Base-by-base conservation (phyloP, 2,888 invertebrate genomes). In the Noctuana brunneofusca region DNA sequence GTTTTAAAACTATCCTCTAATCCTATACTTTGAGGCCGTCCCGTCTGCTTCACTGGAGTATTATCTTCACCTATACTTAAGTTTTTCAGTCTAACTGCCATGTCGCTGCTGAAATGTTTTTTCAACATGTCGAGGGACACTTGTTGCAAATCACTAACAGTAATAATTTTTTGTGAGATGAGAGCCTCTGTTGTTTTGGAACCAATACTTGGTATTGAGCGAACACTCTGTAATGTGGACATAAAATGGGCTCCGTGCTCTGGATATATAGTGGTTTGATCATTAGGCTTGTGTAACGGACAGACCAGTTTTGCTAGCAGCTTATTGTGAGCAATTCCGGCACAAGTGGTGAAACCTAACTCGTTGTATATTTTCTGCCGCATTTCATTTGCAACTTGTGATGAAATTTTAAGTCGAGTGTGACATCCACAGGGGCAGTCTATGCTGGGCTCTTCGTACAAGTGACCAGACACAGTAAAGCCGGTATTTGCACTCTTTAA, bases 241-340 rank as follows among this genome's bases (percentile, higher is more conserved):
- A 97, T 93, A 71, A 97, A 93, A 65, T 91, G 90, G 57, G 92
- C 83, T 8, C 93, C 94, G 74, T 93, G 93, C 67, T 94, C 94
- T 4, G 97, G 96, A 68, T 94, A 95, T 67, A 97, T 88, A 24
- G 95, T 92, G 0, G 97, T 96, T 83, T 97, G 97, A 75, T 96
- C 94, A 81, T 97, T 95, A 5, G 97, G 97, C 81, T 96, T 96
- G 76, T 96, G 92, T 67, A 93, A 86, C 41, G 93, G 92, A 68
- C 96, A 95, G 53, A 93, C 94, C 67, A 97, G 85, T 86, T 97
- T 97, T 2, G 97, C 95, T 75, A 97, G 82, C 64, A 97, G 83
- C 86, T 97, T 97, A 81, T 97, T 97, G 74, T 96, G 95, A 32
- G 96, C 95, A 66, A 97, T 93, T 54, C 97, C 97, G 35, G 96